Conservation (phyloP, 2,888 invertebrate species). For the Monoplex corrugatus region DNA sequence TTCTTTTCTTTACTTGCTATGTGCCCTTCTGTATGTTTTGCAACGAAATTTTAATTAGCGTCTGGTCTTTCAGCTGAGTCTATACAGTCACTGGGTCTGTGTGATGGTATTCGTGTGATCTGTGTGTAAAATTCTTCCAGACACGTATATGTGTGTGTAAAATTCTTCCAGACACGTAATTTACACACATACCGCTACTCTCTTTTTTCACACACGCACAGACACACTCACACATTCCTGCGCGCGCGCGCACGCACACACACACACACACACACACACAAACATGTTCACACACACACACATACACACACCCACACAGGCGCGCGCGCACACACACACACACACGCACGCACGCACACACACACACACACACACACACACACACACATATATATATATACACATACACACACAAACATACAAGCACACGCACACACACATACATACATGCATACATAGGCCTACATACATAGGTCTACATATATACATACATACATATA, state of each 20-base stretch:
- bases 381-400: slow-evolving; percentile 1
- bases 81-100: background rate
- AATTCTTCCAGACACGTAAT: background rate
- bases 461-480: background rate
- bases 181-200: no score
- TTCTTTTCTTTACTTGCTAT: no score
- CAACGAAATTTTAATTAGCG: background rate
- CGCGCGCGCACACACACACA: background rate
- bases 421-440: background rate
- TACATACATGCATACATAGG: no score
- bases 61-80: background rate
- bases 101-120: no score
- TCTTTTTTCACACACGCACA: background rate
- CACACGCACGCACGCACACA: background rate
- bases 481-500: background rate
- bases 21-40: background rate
- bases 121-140: no score
- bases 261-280: slow-evolving; percentile 1
- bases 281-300: background rate
- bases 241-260: background rate
- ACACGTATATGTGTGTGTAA: background rate
- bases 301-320: background rate
- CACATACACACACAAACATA: background rate
- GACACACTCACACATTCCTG: background rate
- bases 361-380: slow-evolving; percentile 25